Evolutionary conservation across 2,888 invertebrate species (phyloP), one percentile per base, ranked within the genome.

Genomic region (Ctenicera cuprea): DNA sequence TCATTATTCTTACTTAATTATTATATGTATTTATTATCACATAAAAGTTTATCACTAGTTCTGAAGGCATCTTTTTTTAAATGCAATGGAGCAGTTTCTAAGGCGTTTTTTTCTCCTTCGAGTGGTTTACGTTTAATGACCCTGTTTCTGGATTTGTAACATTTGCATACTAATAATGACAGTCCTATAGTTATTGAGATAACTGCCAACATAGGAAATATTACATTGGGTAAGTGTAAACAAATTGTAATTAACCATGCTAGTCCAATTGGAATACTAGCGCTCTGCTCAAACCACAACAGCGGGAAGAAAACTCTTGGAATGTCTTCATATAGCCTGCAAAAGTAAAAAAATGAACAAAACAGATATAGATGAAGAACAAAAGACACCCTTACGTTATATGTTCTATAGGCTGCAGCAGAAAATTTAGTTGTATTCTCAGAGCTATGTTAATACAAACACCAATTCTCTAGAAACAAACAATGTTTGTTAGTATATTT

Each of bases 391-490:
- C 22, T 91, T 88, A 95, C 95, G 85, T 85, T n/a, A 95, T 88
- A 26, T 89, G 87, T 2, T 88, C 84, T 71, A 90, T 90, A 0
- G 93, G 92, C 73, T 92, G 91, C 2, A 95, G 85, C 57, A 92
- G 88, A 77, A 96, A 89, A 83, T 96, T 96, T 65, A 95, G 89
- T 87, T 96, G 96, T 61, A 96, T 90, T 77, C 94, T 89, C 0
- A 94, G 95, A 0, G 92, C 90, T 0, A 95, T 95, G 73, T 94
- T 92, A 11, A 96, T 81, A 0, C 95, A 93, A 4, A 95, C 89
- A 0, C 94, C 94, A 0, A 94, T 90, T 77, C 87, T 90, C 93
- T 93, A 86, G n/a, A 89, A 81, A 20, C 22, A 4, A 11, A 48
- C 11, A n/a, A n/a, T n/a, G 26, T 26, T 26, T 26, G 3, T 26